Evolutionary conservation across 2,797 vertebrate species (phyloP).

Genomic region (Scyliorhinus canicula): DNA sequence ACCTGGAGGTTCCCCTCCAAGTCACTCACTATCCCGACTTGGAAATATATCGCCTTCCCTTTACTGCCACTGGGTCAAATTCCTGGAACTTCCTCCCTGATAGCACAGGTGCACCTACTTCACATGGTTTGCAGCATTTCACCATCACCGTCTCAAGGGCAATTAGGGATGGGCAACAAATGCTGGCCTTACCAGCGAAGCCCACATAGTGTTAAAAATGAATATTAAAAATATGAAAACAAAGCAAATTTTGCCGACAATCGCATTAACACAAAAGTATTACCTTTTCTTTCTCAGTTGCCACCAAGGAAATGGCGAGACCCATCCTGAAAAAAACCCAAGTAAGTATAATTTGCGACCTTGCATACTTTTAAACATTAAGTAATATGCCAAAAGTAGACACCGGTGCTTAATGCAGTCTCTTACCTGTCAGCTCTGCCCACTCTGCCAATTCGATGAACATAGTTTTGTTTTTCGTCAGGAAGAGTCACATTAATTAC

Average conservation of each 20-base stretch:
- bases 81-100: no score
- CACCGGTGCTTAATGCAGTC: neutral
- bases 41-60: no score
- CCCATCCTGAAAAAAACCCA: constrained; percentile 83
- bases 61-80: no score
- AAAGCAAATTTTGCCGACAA: neutral
- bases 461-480: constrained; percentile 97
- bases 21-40: no score
- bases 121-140: no score
- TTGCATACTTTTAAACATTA: constrained; percentile 12
- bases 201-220: no score
- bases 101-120: no score
- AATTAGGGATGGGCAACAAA: no score
- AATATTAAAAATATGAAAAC: no score
- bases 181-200: no score
- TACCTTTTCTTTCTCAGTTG: constrained; percentile 97
- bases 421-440: constrained; percentile 87
- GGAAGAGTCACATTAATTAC: constrained; percentile 97
- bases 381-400: neutral
- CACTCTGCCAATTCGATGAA: constrained; percentile 93
- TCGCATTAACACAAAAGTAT: neutral
- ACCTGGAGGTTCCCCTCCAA: no score
- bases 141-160: no score
- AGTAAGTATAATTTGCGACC: neutral
- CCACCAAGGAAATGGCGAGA: constrained; percentile 89